These are phyloP conservation scores for Zonitis immaculata DNA, from an alignment of 2,888 invertebrate species.

Conservation along the genomic window DNA sequence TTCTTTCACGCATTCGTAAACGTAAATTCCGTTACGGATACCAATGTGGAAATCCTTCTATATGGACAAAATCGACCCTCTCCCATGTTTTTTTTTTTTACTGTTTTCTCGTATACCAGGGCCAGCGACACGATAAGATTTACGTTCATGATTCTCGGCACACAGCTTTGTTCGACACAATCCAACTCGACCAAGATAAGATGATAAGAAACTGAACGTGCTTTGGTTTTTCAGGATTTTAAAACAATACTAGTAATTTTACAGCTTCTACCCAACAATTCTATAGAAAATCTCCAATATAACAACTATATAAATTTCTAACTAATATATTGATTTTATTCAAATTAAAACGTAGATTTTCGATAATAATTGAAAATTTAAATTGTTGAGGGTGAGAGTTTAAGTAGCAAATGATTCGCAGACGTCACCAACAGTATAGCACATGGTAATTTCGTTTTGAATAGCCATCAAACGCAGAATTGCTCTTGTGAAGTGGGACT, in stretches of 20 bases:
- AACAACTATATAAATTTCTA: not conserved
- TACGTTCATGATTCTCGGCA: constrained; percentile 5
- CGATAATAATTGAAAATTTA: not conserved
- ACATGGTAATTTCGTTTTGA: constrained; percentile 15
- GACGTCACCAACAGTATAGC: not conserved
- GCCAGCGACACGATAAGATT: constrained; percentile 6
- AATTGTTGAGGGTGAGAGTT: not conserved
- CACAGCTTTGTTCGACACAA: constrained; percentile 7
- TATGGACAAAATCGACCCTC: constrained; percentile 20
- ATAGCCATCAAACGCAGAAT: constrained; percentile 19
- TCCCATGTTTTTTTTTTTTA: not conserved
- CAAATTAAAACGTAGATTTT: not conserved
- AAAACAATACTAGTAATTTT: not conserved
- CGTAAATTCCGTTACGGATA: constrained; percentile 35
- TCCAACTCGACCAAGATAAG: constrained; percentile 2
- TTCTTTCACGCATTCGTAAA: constrained; percentile 37
- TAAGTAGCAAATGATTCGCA: not conserved
- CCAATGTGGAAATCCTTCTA: constrained; percentile 25
- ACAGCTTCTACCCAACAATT: not conserved
- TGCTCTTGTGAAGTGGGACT: constrained; percentile 7
- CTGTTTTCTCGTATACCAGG: not conserved
- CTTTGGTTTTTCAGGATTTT: not conserved
- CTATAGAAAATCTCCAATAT: not conserved
- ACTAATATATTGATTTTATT: not conserved
- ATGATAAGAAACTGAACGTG: not conserved